Evolutionary conservation across 2,888 invertebrate genomes (phyloP), one percentile per base, ranked within the genome.

Genomic region (Nomada lathburiana): DNA sequence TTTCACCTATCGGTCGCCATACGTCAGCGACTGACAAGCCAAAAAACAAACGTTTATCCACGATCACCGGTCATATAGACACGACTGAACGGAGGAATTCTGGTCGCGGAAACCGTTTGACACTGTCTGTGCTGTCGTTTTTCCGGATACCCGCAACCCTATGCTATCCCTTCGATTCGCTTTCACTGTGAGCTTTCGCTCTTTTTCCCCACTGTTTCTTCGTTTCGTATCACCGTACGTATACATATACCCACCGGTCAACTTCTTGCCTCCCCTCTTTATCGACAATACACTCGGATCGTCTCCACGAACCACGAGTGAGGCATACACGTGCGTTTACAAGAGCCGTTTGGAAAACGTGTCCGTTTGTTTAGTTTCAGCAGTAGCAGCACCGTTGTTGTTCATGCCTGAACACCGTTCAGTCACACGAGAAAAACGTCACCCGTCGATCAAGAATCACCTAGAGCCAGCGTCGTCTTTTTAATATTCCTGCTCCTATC

Each of bases 181-280:
- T 70, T 70, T 80, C 70, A 78, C 64, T 47, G 10, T 63, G 68
- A 80, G 59, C 65, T 80, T 64, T 84, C 83, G 86, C 87, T 78
- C 68, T 64, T 72, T 72, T 73, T 74, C 77, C 73, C 70, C 83
- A 82, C 83, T 71, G 78, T 73, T 69, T 68, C 72, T 65, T 57
- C 71, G 69, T 76, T 64, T 74, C 62, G 64, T 67, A 23, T 71
- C 83, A 65, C 83, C 71, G 80, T 75, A 55, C 72, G 47, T 77
- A 74, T 80, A 71, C 80, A 53, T 72, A 68, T 80, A 71, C 63
- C 42, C 50, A 2, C 60, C 60, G 72, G 57, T 70, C 77, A 78
- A 63, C 62, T 57, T 57, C 64, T 62, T 67, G 71, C 60, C 36
- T 53, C 60, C n/a, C 63, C 72, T 53, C n/a, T 26, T 55, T 26